phyloP scores from a whole-genome alignment of 2,113 vertebrate species.

The Cyprinodon tularosa region DNA sequence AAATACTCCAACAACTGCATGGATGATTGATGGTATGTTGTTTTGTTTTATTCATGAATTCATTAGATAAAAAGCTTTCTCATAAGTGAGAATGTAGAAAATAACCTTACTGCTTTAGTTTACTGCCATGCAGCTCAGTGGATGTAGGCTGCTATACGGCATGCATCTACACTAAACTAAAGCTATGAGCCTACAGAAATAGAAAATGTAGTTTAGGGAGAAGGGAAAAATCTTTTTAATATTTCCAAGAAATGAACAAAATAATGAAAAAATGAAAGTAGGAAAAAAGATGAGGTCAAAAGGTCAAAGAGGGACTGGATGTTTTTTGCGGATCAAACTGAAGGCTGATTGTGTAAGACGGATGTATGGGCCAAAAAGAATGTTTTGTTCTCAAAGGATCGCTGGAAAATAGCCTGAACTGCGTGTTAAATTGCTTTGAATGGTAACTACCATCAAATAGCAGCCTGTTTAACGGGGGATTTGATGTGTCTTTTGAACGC shows the following conservation, averaged over 20 bases:
- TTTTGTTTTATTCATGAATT: too few species aligned
- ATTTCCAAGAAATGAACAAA: neutral
- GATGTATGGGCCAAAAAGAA: constrained; percentile 4
- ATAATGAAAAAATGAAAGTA: neutral
- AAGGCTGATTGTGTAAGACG: constrained; percentile 36
- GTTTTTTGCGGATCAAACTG: constrained; percentile 36
- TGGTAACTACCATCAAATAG: neutral
- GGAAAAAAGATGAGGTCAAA: neutral
- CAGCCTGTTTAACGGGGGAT: constrained; percentile 8
- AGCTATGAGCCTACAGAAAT: neutral
- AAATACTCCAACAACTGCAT: neutral
- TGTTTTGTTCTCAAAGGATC: constrained; percentile 42
- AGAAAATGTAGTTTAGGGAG: neutral
- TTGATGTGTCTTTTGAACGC: neutral
- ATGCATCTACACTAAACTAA: neutral
- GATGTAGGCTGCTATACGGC: too few species aligned
- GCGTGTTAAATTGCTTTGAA: neutral
- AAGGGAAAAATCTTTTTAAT: neutral
- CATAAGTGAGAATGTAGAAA: too few species aligned
- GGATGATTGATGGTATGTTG: neutral
- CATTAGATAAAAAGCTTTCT: too few species aligned
- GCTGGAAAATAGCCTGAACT: constrained; percentile 22
- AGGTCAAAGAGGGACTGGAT: constrained; percentile 27
- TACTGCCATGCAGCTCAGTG: too few species aligned
- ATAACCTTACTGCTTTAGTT: too few species aligned